A percentile compares a stretch with the other conserved stretches of the same genome.
These are phyloP conservation scores for Dendrolimus houi DNA, from an alignment of 2,888 invertebrate species.

Conservation along the genomic window DNA sequence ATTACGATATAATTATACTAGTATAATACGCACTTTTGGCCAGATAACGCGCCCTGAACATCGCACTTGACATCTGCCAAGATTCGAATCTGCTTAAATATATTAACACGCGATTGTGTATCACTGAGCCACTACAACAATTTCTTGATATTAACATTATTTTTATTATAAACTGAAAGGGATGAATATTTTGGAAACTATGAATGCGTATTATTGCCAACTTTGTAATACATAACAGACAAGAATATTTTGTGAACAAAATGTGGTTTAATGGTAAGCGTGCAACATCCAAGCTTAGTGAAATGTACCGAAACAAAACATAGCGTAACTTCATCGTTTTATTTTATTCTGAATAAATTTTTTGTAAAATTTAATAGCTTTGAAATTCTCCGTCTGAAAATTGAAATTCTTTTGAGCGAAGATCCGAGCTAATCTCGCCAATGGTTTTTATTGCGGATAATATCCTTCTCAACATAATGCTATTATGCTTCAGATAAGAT, in stretches of 20 bases:
- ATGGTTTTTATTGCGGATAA: not conserved
- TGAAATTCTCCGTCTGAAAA: not conserved
- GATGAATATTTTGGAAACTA: no score
- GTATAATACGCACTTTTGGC: no score
- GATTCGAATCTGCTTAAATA: not conserved
- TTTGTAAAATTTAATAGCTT: not conserved
- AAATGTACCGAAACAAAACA: not conserved
- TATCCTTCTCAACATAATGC: not conserved
- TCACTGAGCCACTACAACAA: no score
- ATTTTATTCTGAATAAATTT: not conserved
- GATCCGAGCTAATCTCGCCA: not conserved
- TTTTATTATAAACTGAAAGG: no score
- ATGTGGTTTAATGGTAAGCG: no score
- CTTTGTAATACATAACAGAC: no score
- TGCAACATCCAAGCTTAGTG: not conserved
- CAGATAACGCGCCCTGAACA: no score
- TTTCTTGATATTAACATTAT: no score
- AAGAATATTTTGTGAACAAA: no score
- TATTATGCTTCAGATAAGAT: not conserved
- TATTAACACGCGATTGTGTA: no score
- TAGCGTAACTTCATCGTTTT: not conserved
- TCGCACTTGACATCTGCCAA: constrained; percentile 3
- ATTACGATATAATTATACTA: no score
- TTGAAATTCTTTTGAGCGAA: not conserved
- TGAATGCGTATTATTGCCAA: no score